Evolutionary conservation across 2,797 vertebrate species (phyloP), one percentile per base, ranked within the genome.

Genomic region (Malacoctenus gilli): DNA sequence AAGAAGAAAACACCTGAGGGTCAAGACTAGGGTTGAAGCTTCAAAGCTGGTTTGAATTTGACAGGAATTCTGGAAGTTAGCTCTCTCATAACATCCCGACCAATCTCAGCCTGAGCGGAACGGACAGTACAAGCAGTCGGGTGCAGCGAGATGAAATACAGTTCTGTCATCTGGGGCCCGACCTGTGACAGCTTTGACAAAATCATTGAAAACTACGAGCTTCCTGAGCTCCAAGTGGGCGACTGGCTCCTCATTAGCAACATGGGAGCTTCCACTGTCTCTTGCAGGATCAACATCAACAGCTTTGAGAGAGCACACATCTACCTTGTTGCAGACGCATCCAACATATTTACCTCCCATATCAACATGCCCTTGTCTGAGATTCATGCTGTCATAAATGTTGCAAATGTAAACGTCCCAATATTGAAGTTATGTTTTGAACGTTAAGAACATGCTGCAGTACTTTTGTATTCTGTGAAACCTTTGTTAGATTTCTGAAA

Each of bases 171-270:
- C n/a, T 62, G 85, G 85, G 93, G 92, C 11, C 92, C 89, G 0
- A 71, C 15, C 0, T 88, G 59, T 0, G 68, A 35, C 0, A 19
- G 51, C 0, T 21, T 58, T 2, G 92, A 93, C 65, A 50, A 30
- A 11, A 59, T 93, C 1, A 82, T 77, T 0, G 87, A 92, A 0
- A 52, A 76, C 37, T 64, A 85, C 59, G 47, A 72, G 68, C 85
- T 93, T 38, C 93, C 92, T 0, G 83, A 85, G 71, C 78, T 93
- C 69, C 28, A 40, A 1, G 42, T 53, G 8, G 92, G 89, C 5
- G 92, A 93, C 75, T 94, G 93, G 93, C 85, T 94, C 54, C 20
- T 92, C 8, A 86, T 94, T 8, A 65, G 90, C 43, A 79, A 91
- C 72, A 92, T 91, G 89, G 92, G 92, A 0, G 92, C 92, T 71